Base-by-base conservation (phyloP, 30 jellyfish, hydroid and myxozoan species). In the Hydractinia symbiolongicarpus region DNA sequence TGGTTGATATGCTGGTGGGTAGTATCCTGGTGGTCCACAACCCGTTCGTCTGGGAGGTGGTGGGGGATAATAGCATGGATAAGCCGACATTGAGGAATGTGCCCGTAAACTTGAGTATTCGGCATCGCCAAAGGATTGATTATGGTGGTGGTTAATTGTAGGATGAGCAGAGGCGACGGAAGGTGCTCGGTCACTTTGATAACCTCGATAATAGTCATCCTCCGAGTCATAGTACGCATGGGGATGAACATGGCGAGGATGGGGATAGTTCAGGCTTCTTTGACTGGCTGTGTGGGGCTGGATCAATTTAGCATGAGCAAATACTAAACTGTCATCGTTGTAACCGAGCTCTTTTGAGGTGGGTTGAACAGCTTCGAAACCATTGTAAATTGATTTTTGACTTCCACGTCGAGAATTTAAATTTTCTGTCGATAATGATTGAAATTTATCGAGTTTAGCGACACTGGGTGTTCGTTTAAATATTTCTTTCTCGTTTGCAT, bases 401-500 rank as follows among this genome's bases (percentile, higher is more conserved):
- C 85, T 77, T 30, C 13, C 80, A 16, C 44, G 8, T 53, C 76
- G 17, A 0, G 55, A 57, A 17, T 9, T 53, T 16, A 54, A 9
- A 56, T 77, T 58, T 6, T 54, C n/a, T 21, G 8, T 61, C 15
- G 52, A 53, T 20, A 9, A 19, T 5, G 84, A 79, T 5, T 83
- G 55, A 61, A 71, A 64, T 55, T 66, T 79, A 56, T 79, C 81
- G 49, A 79, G 51, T 10, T 50, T 79, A 9, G 82, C 50, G 55
- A 67, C 56, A 67, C 87, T 79, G 6, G 81, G 69, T 54, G 87
- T 79, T 79, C 87, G 72, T 67, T 62, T 83, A 52, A 79, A 79
- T 50, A 79, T 67, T 66, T 79, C 84, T 7, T 79, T 19, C 8
- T 62, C 67, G 21, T 79, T 62, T 9, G 87, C 73, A 54, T 21